Evolutionary conservation across 2,888 invertebrate genomes (phyloP).

Genomic region (Drosophila phalerata): DNA sequence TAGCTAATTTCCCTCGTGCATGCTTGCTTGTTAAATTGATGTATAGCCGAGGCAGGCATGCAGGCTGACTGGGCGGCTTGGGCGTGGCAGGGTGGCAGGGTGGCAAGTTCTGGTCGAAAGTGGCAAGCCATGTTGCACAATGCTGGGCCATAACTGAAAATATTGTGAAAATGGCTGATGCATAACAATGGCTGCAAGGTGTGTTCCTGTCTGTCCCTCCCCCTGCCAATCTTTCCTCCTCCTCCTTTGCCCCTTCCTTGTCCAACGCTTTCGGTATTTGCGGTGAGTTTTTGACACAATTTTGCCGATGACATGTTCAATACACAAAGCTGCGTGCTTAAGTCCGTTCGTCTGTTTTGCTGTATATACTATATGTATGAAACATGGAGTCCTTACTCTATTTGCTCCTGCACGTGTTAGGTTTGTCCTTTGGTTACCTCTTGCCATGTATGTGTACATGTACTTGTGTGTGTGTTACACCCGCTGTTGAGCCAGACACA

Average conservation of each 20-base stretch:
- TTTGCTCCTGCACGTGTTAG: conserved; percentile 72
- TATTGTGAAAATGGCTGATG: conserved; percentile 71
- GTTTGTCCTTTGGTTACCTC: conserved; percentile 32
- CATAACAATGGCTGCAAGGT: conserved; percentile 51
- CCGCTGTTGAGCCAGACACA: conserved; percentile 12
- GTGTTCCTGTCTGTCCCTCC: conserved; percentile 18
- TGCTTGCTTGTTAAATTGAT: conserved; percentile 80
- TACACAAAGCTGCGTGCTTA: conserved; percentile 79
- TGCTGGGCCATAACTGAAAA: conserved; percentile 58
- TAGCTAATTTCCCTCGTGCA: conserved; percentile 78
- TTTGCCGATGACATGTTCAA: conserved; percentile 79
- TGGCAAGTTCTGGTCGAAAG: conserved; percentile 25
- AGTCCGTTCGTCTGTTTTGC: conserved; percentile 62
- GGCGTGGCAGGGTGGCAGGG: neutral
- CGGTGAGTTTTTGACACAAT: conserved; percentile 75
- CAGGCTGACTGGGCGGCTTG: neutral
- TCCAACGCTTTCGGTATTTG: conserved; percentile 45
- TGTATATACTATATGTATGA: conserved; percentile 17
- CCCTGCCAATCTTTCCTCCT: neutral
- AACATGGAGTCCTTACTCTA: conserved; percentile 42
- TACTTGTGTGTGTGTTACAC: conserved; percentile 17
- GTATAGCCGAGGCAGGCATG: conserved; percentile 52
- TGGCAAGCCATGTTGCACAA: conserved; percentile 53
- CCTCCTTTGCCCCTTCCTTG: neutral
- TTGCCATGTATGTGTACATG: neutral